Evolutionary conservation across 2,113 vertebrate species (phyloP), one percentile per base, ranked within the genome.

Genomic region (Euleptes europaea): DNA sequence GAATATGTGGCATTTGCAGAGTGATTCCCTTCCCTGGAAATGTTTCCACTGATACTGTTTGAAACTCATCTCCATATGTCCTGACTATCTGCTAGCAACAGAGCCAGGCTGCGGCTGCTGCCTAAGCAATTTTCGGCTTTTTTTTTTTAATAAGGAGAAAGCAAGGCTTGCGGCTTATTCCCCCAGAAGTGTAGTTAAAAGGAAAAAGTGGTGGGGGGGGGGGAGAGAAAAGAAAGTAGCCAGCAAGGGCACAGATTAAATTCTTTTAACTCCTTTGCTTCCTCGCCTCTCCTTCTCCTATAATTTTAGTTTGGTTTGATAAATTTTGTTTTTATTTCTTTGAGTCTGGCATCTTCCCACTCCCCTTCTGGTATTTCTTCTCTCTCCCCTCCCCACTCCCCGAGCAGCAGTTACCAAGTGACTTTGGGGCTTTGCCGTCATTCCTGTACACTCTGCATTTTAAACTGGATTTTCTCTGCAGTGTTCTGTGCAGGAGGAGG

Each of bases 101-200:
- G 90, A 91, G 85, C 91, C 86, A 67, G 86, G 89, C 95, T 92
- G 91, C 89, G 91, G 94, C 94, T 96, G 96, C 96, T 97, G 96
- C 95, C 96, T 97, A 97, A 96, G 97, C 95, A 94, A 95, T 95
- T 96, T 87, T 89, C 86, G 90, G 93, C 87, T 78, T 96, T 95
- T 95, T 92, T 89, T 94, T 91, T 96, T 94, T 94, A 95, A 95
- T 96, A 95, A 95, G 91, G 86, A 91, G 90, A 79, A 77, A 70
- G 70, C 82, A 94, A 94, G 80, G 89, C 89, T 94, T 93, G 79
- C 84, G 86, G 92, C 88, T 92, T 90, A 94, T 96, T 63, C 69
- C 51, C 95, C 95, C 94, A 95, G 84, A 87, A 94, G 94, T 92
- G 69, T 86, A 93, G 92, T 94, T 94, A 86, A 93, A 91, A 91